These are phyloP conservation scores for Mantis religiosa DNA, from an alignment of 2,888 invertebrate genomes.

Conservation along the genomic window DNA sequence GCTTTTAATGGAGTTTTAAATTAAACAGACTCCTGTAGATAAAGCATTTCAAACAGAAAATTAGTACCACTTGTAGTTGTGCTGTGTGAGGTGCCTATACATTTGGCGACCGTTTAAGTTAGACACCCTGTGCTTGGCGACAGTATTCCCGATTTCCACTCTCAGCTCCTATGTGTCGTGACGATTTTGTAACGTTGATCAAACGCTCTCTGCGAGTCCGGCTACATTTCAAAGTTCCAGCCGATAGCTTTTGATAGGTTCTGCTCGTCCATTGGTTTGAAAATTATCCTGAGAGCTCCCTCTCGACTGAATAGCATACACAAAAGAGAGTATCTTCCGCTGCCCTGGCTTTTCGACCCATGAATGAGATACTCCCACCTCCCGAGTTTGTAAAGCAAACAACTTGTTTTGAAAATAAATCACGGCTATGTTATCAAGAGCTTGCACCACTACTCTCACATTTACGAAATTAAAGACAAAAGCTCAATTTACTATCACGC, in stretches of 20 bases:
- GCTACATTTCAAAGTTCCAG: neutral
- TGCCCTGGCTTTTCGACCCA: neutral
- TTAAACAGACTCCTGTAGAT: no score
- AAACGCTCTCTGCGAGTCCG: neutral
- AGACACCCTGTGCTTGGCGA: no score
- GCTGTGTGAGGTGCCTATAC: no score
- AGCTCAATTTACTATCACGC: neutral
- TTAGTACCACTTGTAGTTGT: no score
- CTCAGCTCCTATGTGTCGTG: neutral
- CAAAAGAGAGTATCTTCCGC: neutral
- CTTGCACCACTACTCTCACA: neutral
- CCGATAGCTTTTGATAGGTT: constrained; percentile 5
- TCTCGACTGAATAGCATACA: neutral
- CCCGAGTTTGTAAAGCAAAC: neutral
- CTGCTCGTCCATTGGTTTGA: neutral
- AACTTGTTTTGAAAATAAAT: neutral
- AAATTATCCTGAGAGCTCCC: constrained; percentile 1
- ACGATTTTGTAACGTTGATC: neutral
- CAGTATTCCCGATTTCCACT: neutral
- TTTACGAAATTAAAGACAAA: neutral
- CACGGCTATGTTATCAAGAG: neutral
- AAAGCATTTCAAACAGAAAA: no score
- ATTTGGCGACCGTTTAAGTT: no score
- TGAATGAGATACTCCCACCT: neutral
- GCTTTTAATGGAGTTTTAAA: no score